A percentile compares a stretch with the other conserved stretches of the same genome.
Evolutionary conservation across 1,140 invertebrate genomes (phyloP).

Genomic region (Lepidotrigona ventralis): DNA sequence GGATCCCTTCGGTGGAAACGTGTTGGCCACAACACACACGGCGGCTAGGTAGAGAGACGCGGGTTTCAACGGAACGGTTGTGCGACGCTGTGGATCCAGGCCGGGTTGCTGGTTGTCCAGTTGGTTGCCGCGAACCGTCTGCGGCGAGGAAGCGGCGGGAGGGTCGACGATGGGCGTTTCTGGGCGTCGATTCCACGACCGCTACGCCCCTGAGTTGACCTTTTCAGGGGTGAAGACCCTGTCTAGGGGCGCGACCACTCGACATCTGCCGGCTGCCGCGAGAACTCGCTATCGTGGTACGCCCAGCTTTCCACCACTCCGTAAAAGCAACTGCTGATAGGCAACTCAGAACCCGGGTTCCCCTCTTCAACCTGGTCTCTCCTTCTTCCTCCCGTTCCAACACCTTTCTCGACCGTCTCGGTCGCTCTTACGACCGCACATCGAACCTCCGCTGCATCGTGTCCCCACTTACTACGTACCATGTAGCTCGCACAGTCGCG

Average conservation of each 20-base stretch:
- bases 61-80: conserved; percentile 72
- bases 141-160: conserved; percentile 70
- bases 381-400: conserved; percentile 22
- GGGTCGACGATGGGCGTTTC: conserved; percentile 76
- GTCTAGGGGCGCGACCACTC: conserved; percentile 40
- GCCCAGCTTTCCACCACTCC: conserved; percentile 44
- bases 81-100: conserved; percentile 64
- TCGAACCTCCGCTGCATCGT: conserved; percentile 36
- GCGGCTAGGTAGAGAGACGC: conserved; percentile 62
- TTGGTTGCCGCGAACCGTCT: conserved; percentile 79
- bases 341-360: conserved; percentile 11
- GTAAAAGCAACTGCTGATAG: conserved; percentile 22
- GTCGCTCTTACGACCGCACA: background rate
- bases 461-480: conserved; percentile 6
- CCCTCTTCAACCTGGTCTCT: background rate
- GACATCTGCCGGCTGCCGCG: conserved; percentile 52
- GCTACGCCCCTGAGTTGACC: conserved; percentile 55
- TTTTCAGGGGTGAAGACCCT: conserved; percentile 37
- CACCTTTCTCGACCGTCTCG: conserved; percentile 11
- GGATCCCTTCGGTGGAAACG: background rate
- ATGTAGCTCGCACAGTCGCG: background rate
- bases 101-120: conserved; percentile 74
- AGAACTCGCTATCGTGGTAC: conserved; percentile 35
- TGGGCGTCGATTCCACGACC: conserved; percentile 58
- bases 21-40: conserved; percentile 29